Conservation (phyloP, 1,140 invertebrate species). For the Lutraria rhynchaena region DNA sequence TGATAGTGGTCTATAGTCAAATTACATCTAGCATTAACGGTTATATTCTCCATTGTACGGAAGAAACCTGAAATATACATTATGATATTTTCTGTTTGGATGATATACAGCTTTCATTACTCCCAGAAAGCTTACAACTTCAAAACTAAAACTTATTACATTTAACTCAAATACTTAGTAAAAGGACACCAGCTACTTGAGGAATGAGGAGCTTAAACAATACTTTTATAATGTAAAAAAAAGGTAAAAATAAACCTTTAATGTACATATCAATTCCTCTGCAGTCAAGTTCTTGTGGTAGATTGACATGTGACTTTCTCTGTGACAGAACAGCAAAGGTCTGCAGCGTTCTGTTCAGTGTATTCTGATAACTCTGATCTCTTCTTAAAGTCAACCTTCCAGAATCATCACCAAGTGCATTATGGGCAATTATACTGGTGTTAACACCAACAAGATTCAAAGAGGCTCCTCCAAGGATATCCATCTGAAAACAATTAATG, state of each 20-base stretch:
- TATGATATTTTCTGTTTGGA: too few relatives aligned
- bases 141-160: too few relatives aligned
- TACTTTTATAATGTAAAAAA: too few relatives aligned
- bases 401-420: conserved; percentile 67
- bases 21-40: conserved; percentile 68
- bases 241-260: too few relatives aligned
- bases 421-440: conserved; percentile 57
- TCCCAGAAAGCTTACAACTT: too few relatives aligned
- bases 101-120: too few relatives aligned
- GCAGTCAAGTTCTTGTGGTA: conserved; percentile 72
- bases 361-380: conserved; percentile 62
- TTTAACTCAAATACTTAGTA: too few relatives aligned
- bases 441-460: conserved; percentile 61
- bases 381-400: conserved; percentile 64
- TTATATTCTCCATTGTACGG: conserved; percentile 68
- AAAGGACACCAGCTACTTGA: too few relatives aligned
- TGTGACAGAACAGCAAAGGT: conserved; percentile 67
- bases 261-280: conserved; percentile 69
- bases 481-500: conserved; percentile 57
- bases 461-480: conserved; percentile 66
- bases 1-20: conserved; percentile 66
- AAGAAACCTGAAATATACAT: conserved; percentile 71
- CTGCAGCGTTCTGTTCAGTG: conserved; percentile 58
- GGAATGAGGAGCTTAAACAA: too few relatives aligned
- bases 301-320: conserved; percentile 60